Conservation (phyloP, 2,113 vertebrate species). For the Ondatra zibethicus region DNA sequence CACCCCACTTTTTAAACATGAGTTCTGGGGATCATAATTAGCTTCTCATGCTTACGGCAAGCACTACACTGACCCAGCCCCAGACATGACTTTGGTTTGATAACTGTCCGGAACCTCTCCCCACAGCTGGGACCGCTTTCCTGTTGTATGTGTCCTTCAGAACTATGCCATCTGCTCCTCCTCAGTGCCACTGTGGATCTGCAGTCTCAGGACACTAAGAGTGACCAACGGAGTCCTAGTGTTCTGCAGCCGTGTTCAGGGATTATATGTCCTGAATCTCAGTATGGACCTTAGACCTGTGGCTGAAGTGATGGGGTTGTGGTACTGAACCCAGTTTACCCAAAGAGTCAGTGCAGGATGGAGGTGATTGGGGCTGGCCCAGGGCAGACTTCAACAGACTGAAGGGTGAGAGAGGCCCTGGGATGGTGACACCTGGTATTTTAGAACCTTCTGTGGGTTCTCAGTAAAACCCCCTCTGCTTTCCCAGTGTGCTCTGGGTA, state of each 20-base stretch:
- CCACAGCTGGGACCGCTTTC: not conserved
- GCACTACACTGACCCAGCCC: not conserved
- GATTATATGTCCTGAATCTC: not conserved
- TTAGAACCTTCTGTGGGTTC: not conserved
- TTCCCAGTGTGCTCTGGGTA: not conserved
- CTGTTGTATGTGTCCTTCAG: no score
- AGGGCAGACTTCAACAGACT: not conserved
- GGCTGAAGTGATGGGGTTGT: not conserved
- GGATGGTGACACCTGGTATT: not conserved
- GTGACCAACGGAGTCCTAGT: not conserved
- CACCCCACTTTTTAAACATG: not conserved
- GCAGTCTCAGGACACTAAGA: not conserved
- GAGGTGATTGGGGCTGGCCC: no score
- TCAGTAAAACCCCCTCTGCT: not conserved
- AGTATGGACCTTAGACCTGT: not conserved
- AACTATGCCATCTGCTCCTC: not conserved
- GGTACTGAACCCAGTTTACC: not conserved
- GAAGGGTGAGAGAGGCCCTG: accelerated
- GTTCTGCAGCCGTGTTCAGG: no score
- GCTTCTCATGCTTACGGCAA: not conserved
- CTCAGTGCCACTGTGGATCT: not conserved
- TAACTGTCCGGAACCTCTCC: not conserved
- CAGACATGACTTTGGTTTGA: no score
- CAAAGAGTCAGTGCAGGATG: not conserved
- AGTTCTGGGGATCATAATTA: not conserved